Conservation (phyloP, 1,140 invertebrate species). For the Solen grandis region DNA sequence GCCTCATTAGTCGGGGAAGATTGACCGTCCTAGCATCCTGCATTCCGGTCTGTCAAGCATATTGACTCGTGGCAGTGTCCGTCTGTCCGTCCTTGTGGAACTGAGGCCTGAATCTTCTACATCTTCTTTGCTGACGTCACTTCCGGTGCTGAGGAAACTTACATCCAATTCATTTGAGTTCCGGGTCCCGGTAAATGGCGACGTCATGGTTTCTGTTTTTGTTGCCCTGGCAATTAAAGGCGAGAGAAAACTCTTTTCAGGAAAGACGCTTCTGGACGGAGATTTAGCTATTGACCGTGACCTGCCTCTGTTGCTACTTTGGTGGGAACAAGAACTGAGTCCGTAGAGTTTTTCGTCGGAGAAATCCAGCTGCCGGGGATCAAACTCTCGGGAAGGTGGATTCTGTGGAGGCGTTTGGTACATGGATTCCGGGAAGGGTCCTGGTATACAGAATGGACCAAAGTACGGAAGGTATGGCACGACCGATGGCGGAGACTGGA, state of each 20-base stretch:
- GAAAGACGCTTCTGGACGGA: not conserved
- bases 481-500: not conserved
- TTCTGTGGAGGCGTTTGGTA: slow-evolving; percentile 26
- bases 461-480: slow-evolving; percentile 20
- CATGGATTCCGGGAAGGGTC: not conserved
- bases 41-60: too few species aligned
- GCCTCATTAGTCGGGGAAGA: too few species aligned
- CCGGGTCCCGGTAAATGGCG: slow-evolving; percentile 10
- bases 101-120: too few species aligned
- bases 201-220: slow-evolving; percentile 18
- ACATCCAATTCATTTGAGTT: slow-evolving; percentile 34
- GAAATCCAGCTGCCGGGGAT: slow-evolving; percentile 31
- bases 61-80: too few species aligned
- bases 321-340: not conserved
- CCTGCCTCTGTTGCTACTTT: not conserved
- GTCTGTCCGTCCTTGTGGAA: too few species aligned
- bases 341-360: not conserved
- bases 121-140: slow-evolving; percentile 2
- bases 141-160: slow-evolving; percentile 26
- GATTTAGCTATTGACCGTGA: not conserved
- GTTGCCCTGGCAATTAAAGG: not conserved
- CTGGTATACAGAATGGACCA: slow-evolving; percentile 13
- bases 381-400: not conserved
- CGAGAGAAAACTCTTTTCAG: not conserved
- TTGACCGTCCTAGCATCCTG: too few species aligned